Evolutionary conservation across 2,113 vertebrate species (phyloP).

Genomic region (Alces alces): DNA sequence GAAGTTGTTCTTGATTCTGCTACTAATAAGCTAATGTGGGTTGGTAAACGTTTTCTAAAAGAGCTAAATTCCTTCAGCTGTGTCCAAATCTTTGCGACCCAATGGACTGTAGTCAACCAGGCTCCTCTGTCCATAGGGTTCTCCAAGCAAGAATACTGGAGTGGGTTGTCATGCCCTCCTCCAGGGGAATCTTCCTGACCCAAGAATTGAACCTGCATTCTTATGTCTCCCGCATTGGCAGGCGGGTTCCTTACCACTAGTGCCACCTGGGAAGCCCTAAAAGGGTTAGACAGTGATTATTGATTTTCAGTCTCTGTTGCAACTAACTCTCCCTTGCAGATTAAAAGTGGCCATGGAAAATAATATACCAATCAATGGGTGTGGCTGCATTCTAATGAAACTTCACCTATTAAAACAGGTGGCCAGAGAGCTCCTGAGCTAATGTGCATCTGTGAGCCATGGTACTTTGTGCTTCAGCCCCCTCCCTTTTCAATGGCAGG

Average conservation of each 20-base stretch:
- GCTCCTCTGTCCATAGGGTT: neutral
- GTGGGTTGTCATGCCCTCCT: neutral
- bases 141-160: neutral
- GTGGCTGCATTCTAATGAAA: neutral
- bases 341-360: neutral
- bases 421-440: too few species aligned
- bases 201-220: neutral
- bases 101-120: neutral
- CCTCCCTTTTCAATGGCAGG: neutral
- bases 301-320: neutral
- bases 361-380: fast-evolving
- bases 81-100: neutral
- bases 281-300: neutral
- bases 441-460: fast-evolving
- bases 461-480: neutral
- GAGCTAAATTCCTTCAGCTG: neutral
- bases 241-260: neutral
- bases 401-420: neutral
- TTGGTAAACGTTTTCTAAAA: neutral
- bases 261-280: neutral
- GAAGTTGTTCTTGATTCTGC: neutral
- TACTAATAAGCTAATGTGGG: neutral
- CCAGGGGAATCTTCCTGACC: neutral
- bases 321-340: neutral
- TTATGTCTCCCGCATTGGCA: fast-evolving